Conservation (phyloP, 2,888 invertebrate species). For the Drosophila diplacantha region DNA sequence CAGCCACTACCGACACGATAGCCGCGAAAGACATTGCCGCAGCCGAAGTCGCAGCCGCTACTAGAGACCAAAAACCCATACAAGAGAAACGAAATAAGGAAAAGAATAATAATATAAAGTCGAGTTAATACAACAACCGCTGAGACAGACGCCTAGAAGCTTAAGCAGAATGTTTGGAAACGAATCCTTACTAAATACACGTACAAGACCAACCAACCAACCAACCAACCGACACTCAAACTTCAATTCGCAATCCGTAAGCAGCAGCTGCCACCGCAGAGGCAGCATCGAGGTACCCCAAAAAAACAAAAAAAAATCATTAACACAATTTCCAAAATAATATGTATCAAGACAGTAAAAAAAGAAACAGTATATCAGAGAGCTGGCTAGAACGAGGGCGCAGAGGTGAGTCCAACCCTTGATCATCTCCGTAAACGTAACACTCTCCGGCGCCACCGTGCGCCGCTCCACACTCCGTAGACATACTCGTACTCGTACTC, state of each 20-base stretch:
- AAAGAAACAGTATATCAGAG: conserved; percentile 33
- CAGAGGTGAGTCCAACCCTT: conserved; percentile 38
- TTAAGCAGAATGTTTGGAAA: conserved; percentile 17
- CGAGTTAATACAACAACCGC: conserved; percentile 24
- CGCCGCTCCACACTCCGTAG: conserved; percentile 27
- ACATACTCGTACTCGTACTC: conserved; percentile 37
- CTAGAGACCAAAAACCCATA: conserved; percentile 58
- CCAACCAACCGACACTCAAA: conserved; percentile 14
- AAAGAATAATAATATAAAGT: conserved; percentile 13
- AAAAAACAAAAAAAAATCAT: conserved; percentile 46
- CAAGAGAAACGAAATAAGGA: background rate
- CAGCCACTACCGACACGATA: conserved; percentile 69
- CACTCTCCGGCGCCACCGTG: conserved; percentile 20
- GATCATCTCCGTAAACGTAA: conserved; percentile 17
- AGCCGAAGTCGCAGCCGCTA: conserved; percentile 77
- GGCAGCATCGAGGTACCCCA: conserved; percentile 66
- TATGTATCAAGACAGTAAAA: conserved; percentile 46
- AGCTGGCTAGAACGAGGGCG: conserved; percentile 31
- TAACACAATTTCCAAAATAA: conserved; percentile 62
- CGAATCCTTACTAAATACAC: conserved; percentile 9
- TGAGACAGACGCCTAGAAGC: conserved; percentile 14
- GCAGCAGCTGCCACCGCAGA: conserved; percentile 23
- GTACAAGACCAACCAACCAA: conserved; percentile 18
- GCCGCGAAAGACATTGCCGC: conserved; percentile 72
- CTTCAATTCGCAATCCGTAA: conserved; percentile 12